Base-by-base conservation (phyloP, 2,113 vertebrate genomes). In the Thalassarche chlororhynchos region DNA sequence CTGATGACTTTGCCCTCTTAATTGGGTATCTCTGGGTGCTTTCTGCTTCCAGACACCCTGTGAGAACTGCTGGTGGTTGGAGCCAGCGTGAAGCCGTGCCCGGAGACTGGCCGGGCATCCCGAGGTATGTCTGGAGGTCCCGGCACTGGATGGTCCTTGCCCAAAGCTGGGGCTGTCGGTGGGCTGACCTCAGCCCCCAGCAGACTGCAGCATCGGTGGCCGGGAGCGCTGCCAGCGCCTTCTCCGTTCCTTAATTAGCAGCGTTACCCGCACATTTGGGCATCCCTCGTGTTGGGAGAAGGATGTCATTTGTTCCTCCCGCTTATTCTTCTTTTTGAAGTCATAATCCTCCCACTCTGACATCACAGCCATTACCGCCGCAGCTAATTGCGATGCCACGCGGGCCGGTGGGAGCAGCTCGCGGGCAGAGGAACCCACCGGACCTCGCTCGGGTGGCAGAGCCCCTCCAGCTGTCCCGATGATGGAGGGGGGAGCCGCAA, bases 371-470 rank as follows among this genome's bases (percentile, higher is more conserved):
- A 0, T 6, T 21, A 28, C 24, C 11, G 14, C 32, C 8, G n/a
- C 46, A 5, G 62, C 82, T 40, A 86, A 96, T 93, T 5, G 81
- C 8, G 40, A 95, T 96, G 94, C 86, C 94, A 79, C 4, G 10
- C 8, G 21, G 92, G 84, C 84, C 89, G 87, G 28, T 78, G 95
- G 91, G 52, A 66, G 64, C 69, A 40, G 65, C 75, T 34, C 32
- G 4, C 8, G 58, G 47, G 58, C 34, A 36, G 69, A 31, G 57
- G 34, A 80, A 34, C 79, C 46, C n/a, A 2, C 8, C 8, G 20
- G 44, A 18, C 47, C 58, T 47, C 21, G 1, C 26, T 4, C 2
- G 10, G 65, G 32, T 3, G 8, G 9, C 76, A 19, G 17, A 84
- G 62, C 62, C 64, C 75, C 20, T 51, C 82, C 95, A 77, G 90